These are phyloP conservation scores for Callinectes sapidus DNA, from an alignment of 2,888 invertebrate species.

Conservation along the genomic window DNA sequence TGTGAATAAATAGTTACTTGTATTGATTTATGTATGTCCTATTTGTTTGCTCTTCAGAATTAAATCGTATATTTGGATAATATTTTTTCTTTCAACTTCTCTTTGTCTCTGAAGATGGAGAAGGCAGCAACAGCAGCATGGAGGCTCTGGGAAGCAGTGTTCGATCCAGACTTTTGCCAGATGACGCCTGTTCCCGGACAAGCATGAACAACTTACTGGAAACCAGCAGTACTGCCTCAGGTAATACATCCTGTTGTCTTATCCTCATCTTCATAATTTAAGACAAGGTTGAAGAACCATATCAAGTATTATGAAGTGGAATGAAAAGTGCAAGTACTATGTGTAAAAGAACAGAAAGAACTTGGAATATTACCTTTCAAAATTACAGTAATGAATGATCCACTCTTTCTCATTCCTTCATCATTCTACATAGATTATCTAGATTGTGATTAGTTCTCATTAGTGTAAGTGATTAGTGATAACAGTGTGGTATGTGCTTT, in stretches of 20 bases:
- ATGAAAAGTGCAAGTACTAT: too few species aligned
- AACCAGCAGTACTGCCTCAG: conserved; percentile 67
- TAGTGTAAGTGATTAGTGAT: neutral
- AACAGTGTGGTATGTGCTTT: neutral
- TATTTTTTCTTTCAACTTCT: neutral
- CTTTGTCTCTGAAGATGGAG: conserved; percentile 28
- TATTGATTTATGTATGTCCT: neutral
- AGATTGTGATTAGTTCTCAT: neutral
- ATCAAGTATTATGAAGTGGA: too few species aligned
- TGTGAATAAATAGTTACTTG: neutral
- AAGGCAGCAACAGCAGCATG: conserved; percentile 57
- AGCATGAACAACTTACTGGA: conserved; percentile 69
- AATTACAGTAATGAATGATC: neutral
- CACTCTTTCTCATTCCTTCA: neutral
- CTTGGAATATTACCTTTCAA: neutral
- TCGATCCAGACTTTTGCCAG: conserved; percentile 53
- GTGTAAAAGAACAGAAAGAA: too few species aligned
- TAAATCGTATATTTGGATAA: neutral
- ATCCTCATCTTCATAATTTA: neutral
- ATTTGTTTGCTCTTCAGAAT: neutral
- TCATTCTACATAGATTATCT: neutral
- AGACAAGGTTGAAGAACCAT: neutral
- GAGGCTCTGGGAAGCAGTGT: conserved; percentile 53
- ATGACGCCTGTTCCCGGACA: conserved; percentile 57
- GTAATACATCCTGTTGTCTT: conserved; percentile 23